Base-by-base conservation (phyloP, 2,888 invertebrate species). In the Melanostoma mellinum region DNA sequence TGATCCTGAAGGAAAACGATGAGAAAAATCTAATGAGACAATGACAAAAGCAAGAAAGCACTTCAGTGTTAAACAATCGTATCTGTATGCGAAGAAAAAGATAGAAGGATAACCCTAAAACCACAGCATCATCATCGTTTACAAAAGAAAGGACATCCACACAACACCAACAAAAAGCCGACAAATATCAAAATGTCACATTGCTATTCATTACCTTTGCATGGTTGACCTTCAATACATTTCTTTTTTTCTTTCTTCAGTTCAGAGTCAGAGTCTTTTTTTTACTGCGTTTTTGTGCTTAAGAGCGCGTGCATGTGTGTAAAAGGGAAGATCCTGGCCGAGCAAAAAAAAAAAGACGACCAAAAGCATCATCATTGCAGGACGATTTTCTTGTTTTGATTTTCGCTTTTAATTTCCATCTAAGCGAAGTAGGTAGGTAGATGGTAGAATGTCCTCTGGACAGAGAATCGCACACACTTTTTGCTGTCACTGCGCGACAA, bases 171-270 rank as follows among this genome's bases (percentile, higher is more conserved):
- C 71, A 72, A 77, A 74, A 65, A 58, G 61, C 50, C 76, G 69
- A 73, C 72, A 73, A 74, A 85, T 74, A 74, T 74, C 77, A 81
- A 76, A 76, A 85, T 78, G 79, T 75, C 84, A 84, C 85, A 80
- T 69, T 76, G 77, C 73, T 78, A 81, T 86, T 86, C 80, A 88
- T 88, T 87, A 86, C 85, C 80, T 87, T 86, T 87, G 88, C 87
- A 88, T 88, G 87, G 87, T 75, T 87, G 87, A 88, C 88, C 88
- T 88, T 88, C 87, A 87, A 88, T 88, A 87, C 86, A 86, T 20
- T 20, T 20, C 38, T 63, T 46, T 63, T 50, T 8, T 30, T 40
- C 3, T 9, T n/a, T 20, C 20, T 20, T 20, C 20, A 20, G 20
- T 20, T 20, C 20, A 20, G 20, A 20, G 20, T 20, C 20, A 20